Base-by-base conservation (phyloP, 2,113 vertebrate genomes). In the Atlantisia rogersi region DNA sequence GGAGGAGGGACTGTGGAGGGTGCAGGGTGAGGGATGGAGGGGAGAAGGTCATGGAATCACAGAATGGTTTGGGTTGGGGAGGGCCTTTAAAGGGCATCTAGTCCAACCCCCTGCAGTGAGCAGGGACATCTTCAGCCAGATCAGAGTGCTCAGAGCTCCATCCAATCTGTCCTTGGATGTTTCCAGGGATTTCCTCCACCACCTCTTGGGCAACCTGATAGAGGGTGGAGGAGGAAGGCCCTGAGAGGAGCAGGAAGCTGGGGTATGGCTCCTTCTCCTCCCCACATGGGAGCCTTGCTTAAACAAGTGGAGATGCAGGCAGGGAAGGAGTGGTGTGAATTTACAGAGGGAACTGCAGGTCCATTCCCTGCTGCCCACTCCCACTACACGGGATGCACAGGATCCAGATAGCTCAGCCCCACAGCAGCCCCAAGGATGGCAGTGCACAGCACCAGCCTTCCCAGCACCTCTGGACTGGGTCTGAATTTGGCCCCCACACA, bases 261-360 rank as follows among this genome's bases (percentile, higher is more conserved):
- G 14, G 6, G 1, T n/a, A 3, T 42, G 35, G 19, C 15, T 67
- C 24, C 53, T 83, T n/a, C n/a, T 83, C 29, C 46, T 56, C 2
- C 6, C 11, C 5, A 11, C 0, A 0, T 8, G 16, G n/a, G 14
- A 82, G 2, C 42, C 8, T 71, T 55, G 26, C 60, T 82, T 79
- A 63, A 84, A 12, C 6, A 20, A 1, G 0, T 20, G 46, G 20
- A 50, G 32, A 40, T n/a, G 39, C 73, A 63, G 73, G 63, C 58
- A 39, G 60, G 37, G 86, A 35, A 85, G 53, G 52, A 63, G 31
- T 0, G 3, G 29, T 26, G 40, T 31, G 60, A 55, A 37, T 62
- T 60, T 24, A 1, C 0, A 0, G 39, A 39, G 16, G 13, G 28
- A 32, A 29, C n/a, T 5, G 52, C 21, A 40, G 39, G 5, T 68